Conservation (phyloP, 2,113 vertebrate species). For the Macaca mulatta region DNA sequence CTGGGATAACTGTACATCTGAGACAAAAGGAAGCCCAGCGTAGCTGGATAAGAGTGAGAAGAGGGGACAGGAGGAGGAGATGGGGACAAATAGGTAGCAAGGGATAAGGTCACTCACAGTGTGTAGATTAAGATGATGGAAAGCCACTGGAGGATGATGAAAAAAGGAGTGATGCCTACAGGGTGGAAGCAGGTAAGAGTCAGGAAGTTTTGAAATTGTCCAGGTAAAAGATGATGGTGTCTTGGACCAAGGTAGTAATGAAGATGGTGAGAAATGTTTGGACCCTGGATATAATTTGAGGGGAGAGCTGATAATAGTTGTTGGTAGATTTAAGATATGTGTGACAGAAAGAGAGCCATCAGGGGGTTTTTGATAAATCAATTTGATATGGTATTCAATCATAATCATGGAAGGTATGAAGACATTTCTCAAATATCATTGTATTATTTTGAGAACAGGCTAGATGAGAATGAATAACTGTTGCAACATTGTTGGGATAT, state of each 20-base stretch:
- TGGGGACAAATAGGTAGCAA: not conserved
- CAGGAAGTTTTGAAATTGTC: not conserved
- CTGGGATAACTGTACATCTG: not conserved
- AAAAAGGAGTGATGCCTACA: not conserved
- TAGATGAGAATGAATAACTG: not conserved
- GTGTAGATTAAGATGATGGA: not conserved
- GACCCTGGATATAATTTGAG: not conserved
- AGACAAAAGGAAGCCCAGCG: not conserved
- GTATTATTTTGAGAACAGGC: not conserved
- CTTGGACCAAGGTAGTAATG: not conserved
- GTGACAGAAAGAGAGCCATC: not conserved
- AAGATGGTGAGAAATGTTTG: not conserved
- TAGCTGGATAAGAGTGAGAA: not conserved
- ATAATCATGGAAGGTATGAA: not conserved
- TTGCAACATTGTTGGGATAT: not conserved
- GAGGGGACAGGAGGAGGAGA: not conserved
- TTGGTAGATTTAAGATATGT: not conserved
- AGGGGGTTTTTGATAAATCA: not conserved
- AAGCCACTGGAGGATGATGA: not conserved
- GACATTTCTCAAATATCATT: not conserved
- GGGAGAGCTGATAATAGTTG: not conserved
- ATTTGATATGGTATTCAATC: not conserved
- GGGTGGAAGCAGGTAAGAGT: not conserved
- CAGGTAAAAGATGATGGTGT: not conserved
- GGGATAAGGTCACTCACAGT: not conserved